Evolutionary conservation across 2,888 invertebrate species (phyloP).

Genomic region (Anthoptus insignis): DNA sequence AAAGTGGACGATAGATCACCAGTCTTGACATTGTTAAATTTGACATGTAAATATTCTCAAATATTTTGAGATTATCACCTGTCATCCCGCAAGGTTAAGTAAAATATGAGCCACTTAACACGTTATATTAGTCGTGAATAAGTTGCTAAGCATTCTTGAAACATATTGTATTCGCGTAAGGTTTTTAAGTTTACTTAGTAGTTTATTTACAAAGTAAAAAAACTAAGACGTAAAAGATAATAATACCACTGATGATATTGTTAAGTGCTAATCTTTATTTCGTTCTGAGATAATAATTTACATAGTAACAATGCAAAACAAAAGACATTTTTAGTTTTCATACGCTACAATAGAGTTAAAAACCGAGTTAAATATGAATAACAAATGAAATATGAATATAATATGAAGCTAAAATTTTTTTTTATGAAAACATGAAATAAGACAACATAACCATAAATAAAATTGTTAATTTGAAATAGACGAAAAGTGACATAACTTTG

Average conservation of each 20-base stretch:
- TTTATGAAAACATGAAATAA: no score
- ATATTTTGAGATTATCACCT: conserved; percentile 11
- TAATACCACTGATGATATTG: background rate
- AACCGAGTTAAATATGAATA: no score
- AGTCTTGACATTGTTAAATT: conserved; percentile 12
- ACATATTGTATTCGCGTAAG: background rate
- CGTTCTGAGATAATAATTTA: background rate
- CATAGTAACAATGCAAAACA: no score
- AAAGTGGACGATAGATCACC: conserved; percentile 21
- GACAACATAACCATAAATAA: no score
- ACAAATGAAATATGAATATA: no score
- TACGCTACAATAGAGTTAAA: no score
- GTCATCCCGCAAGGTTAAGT: background rate
- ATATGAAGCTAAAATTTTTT: no score
- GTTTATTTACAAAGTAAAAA: background rate
- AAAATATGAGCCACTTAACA: background rate
- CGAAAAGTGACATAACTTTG: no score
- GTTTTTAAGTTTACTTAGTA: conserved; percentile 1
- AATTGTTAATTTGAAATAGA: no score
- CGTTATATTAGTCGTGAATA: background rate
- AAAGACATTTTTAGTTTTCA: no score
- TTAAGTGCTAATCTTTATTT: background rate
- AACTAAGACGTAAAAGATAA: background rate
- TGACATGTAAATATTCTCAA: conserved; percentile 6
- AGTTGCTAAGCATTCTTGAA: background rate